phyloP scores from a whole-genome alignment of 2,797 vertebrate genomes.

The Crenichthys baileyi region DNA sequence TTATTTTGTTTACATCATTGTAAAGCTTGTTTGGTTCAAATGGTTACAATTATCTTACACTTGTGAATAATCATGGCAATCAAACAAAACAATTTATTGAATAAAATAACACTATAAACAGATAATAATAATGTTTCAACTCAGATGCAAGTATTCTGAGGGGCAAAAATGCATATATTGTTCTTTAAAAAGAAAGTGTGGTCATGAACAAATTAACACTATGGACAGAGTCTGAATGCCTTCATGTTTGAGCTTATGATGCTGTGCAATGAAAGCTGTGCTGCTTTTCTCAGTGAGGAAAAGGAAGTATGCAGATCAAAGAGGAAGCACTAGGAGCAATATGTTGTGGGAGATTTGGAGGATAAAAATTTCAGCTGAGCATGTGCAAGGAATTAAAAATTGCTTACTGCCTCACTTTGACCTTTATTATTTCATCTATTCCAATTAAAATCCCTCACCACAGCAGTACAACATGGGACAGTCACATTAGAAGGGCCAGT shows the following conservation, averaged over 20 bases:
- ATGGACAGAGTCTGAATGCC: slow-evolving; percentile 23
- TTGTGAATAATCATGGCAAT: slow-evolving; percentile 68
- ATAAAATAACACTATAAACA: slow-evolving; percentile 55
- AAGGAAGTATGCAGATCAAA: slow-evolving; percentile 50
- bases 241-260: slow-evolving; percentile 25
- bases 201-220: slow-evolving; percentile 29
- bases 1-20: slow-evolving; percentile 77
- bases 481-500: slow-evolving; percentile 48
- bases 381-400: slow-evolving; percentile 37
- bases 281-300: slow-evolving; percentile 30
- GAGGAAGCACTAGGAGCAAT: slow-evolving; percentile 61
- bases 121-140: slow-evolving; percentile 30
- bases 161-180: slow-evolving; percentile 27
- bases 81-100: slow-evolving; percentile 54
- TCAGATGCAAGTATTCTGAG: slow-evolving; percentile 37
- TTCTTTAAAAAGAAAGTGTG: slow-evolving; percentile 11
- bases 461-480: slow-evolving; percentile 32
- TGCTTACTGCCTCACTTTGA: slow-evolving; percentile 41
- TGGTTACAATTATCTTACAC: slow-evolving; percentile 72
- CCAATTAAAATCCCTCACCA: slow-evolving; percentile 9
- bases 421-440: slow-evolving; percentile 30
- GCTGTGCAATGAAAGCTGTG: slow-evolving; percentile 22
- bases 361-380: slow-evolving; percentile 52
- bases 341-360: slow-evolving; percentile 39
- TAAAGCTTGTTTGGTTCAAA: slow-evolving; percentile 81